These are phyloP conservation scores for Larimichthys polyactis DNA, from an alignment of 2,113 vertebrate species.

Conservation along the genomic window DNA sequence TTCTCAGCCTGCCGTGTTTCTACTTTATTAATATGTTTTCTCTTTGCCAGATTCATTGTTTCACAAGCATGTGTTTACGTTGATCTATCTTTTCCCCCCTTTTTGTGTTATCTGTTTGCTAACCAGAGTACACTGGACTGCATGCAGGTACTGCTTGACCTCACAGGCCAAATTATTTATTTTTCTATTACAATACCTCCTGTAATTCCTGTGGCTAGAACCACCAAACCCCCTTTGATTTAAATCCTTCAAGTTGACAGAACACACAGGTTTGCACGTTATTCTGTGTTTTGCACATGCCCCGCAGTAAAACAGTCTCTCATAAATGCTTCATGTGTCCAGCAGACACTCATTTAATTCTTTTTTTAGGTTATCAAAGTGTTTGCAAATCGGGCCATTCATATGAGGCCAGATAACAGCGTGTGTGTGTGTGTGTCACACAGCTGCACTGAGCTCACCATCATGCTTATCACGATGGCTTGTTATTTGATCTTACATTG, in stretches of 20 bases:
- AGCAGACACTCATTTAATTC: background rate
- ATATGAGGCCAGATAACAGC: slow-evolving; percentile 15
- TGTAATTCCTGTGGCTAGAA: slow-evolving; percentile 33
- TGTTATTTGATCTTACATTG: background rate
- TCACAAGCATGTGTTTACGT: slow-evolving; percentile 69
- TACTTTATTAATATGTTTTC: slow-evolving; percentile 58
- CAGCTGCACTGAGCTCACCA: slow-evolving; percentile 23
- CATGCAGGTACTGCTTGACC: slow-evolving; percentile 92
- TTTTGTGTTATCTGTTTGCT: slow-evolving; percentile 78
- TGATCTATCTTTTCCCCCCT: slow-evolving; percentile 31
- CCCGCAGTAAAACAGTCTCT: background rate
- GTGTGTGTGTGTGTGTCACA: slow-evolving; percentile 13
- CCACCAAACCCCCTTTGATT: slow-evolving; percentile 14
- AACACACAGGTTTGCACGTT: background rate
- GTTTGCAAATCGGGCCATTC: slow-evolving; percentile 46
- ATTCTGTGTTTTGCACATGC: background rate
- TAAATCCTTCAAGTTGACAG: background rate
- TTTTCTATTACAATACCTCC: slow-evolving; percentile 5
- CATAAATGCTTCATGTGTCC: background rate
- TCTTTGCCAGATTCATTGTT: slow-evolving; percentile 34
- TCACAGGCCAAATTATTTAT: slow-evolving; percentile 14
- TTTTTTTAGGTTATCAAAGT: slow-evolving; percentile 14
- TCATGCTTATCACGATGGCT: background rate
- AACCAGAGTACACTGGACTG: slow-evolving; percentile 96
- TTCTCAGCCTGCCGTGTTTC: slow-evolving; percentile 52